Evolutionary conservation across 2,797 vertebrate genomes (phyloP).

Genomic region (Merluccius polli): DNA sequence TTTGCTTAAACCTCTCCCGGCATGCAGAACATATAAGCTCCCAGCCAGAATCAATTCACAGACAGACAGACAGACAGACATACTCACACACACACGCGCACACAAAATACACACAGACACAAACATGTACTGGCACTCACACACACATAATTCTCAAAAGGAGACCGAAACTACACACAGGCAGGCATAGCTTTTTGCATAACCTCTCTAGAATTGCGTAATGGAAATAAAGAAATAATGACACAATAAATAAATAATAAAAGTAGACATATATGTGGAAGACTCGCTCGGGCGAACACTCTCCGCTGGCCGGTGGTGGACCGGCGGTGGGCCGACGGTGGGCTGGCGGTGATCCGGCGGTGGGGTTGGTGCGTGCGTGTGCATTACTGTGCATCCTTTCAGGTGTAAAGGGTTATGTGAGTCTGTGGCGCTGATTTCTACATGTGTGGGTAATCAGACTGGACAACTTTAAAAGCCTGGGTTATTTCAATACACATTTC

Average conservation of each 20-base stretch:
- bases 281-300: neutral
- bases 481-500: neutral
- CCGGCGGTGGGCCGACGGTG: no score
- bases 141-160: neutral
- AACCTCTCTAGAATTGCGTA: neutral
- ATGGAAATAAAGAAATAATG: neutral
- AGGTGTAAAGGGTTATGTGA: neutral
- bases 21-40: constrained; percentile 25
- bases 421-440: neutral
- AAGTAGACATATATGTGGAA: neutral
- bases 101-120: constrained; percentile 13
- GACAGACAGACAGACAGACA: constrained; percentile 33
- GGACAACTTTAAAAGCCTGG: neutral
- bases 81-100: constrained; percentile 50
- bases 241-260: neutral
- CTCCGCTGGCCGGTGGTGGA: neutral
- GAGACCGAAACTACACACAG: neutral
- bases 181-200: constrained; percentile 6
- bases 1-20: constrained; percentile 23
- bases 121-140: neutral
- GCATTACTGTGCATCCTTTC: neutral
- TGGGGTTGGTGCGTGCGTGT: neutral
- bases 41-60: constrained; percentile 13
- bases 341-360: no score
- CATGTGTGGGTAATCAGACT: neutral